Percentiles rank a stretch among this genome's conserved stretches.
Evolutionary conservation across 2,888 invertebrate species (phyloP).

Genomic region (Lamellibrachia satsuma): DNA sequence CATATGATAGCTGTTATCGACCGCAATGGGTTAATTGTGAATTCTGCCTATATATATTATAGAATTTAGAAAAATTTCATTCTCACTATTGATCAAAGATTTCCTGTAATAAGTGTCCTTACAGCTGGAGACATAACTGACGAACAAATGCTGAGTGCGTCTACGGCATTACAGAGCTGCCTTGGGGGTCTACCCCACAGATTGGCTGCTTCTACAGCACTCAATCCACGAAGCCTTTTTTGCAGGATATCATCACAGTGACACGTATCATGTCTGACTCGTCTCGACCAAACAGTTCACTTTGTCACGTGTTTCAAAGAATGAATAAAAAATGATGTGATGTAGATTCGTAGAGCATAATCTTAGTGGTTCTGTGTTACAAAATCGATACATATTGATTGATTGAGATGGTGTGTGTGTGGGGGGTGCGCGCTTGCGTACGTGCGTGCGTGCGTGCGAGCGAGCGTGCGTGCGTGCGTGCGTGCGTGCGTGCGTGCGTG

Average conservation of each 20-base stretch:
- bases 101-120: not conserved
- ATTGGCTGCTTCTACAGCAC: not conserved
- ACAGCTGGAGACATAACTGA: not conserved
- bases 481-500: too few relatives aligned
- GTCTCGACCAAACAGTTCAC: not conserved
- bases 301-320: not conserved
- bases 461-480: too few relatives aligned
- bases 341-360: not conserved
- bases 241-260: not conserved
- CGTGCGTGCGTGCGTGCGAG: too few relatives aligned
- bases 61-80: not conserved
- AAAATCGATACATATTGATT: too few relatives aligned
- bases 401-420: too few relatives aligned
- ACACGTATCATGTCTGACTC: not conserved
- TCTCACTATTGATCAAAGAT: not conserved
- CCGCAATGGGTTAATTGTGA: too few relatives aligned
- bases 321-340: not conserved
- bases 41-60: too few relatives aligned
- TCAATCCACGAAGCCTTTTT: not conserved
- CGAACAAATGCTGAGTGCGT: not conserved
- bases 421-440: too few relatives aligned
- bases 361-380: not conserved
- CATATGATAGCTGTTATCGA: too few relatives aligned
- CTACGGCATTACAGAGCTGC: not conserved
- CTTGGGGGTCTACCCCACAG: not conserved